Percentiles rank a stretch among this genome's conserved stretches.
Conservation (phyloP, 92 coral and sea anemone genomes). For the Siderastrea radians region DNA sequence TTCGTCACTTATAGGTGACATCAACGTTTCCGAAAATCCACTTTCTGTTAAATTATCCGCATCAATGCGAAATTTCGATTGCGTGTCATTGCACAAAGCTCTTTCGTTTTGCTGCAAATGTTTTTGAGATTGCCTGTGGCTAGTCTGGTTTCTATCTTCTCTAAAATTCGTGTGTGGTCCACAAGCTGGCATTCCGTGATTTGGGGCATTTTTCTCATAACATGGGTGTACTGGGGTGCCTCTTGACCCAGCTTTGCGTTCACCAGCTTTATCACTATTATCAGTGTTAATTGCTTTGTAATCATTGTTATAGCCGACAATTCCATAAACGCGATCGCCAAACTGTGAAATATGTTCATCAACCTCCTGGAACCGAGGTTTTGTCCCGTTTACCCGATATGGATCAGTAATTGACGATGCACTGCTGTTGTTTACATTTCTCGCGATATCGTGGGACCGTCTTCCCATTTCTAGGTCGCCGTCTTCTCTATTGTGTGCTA, state of each 20-base stretch:
- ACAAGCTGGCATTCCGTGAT: not conserved
- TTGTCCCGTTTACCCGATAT: constrained; percentile 3
- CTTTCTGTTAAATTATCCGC: constrained; percentile 24
- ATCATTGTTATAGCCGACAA: constrained; percentile 23
- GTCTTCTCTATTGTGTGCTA: constrained; percentile 1
- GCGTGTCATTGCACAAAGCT: constrained; percentile 1
- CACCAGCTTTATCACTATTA: not conserved
- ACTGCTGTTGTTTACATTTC: constrained; percentile 27
- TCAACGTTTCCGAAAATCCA: constrained; percentile 14
- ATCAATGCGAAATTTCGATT: constrained; percentile 1
- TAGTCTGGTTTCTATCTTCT: not conserved
- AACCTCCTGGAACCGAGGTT: constrained; percentile 9
- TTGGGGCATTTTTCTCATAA: not conserved
- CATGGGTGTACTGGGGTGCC: not conserved
- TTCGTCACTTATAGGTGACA: constrained; percentile 18
- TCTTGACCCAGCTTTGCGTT: not conserved
- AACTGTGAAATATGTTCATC: constrained; percentile 43
- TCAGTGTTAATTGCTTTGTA: constrained; percentile 31
- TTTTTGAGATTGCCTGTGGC: not conserved
- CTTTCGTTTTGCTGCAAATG: not conserved
- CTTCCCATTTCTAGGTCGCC: not conserved
- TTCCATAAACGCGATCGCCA: constrained; percentile 26
- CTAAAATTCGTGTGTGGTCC: constrained; percentile 18
- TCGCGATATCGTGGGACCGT: not conserved
- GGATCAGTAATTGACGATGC: not conserved